Evolutionary conservation across 2,888 invertebrate species (phyloP), one percentile per base, ranked within the genome.

Genomic region (Calameuta pallipes): DNA sequence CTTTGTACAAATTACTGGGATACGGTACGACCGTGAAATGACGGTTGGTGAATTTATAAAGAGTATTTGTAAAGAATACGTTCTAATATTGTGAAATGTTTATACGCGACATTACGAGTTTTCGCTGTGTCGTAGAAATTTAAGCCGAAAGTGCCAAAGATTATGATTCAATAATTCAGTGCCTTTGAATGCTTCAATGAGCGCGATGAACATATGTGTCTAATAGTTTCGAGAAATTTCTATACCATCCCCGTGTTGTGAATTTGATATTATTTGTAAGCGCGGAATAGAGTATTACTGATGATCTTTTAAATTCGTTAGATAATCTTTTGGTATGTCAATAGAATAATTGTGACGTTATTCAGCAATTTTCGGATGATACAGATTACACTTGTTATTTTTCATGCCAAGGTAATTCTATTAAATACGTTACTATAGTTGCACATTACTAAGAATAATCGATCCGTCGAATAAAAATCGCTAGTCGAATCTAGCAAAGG

Each of bases 141-240:
- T 30, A 78, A 36, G 74, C 75, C 78, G 37, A 75, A 78, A 78
- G 74, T 71, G 75, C 77, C 68, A 75, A 75, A 78, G 78, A 83
- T 70, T 33, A 31, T 31, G 30, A 75, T 36, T 34, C 35, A 74
- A 36, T 74, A 56, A 56, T 23, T 56, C 56, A 56, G 75, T 78
- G 78, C 77, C 77, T 77, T 78, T 33, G 75, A 37, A 71, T 34
- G 15, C 74, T 36, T 74, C 56, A 56, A 56, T 23, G 23, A 23
- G 56, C 56, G 23, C 56, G 23, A 56, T 56, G 23, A 56, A 15
- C 1, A 9, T 6, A 41, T 23, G 23, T 41, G 41, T 9, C 23
- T 41, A 41, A 23, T 41, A 41, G 6, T 9, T 41, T 41, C 23
- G 41, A 41, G 6, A 41, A 41, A 41, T 56, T 15, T 56, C 9